A percentile compares a stretch with the other conserved stretches of the same genome.
Evolutionary conservation across 2,888 invertebrate species (phyloP).

Genomic region (Lissonota sp.): DNA sequence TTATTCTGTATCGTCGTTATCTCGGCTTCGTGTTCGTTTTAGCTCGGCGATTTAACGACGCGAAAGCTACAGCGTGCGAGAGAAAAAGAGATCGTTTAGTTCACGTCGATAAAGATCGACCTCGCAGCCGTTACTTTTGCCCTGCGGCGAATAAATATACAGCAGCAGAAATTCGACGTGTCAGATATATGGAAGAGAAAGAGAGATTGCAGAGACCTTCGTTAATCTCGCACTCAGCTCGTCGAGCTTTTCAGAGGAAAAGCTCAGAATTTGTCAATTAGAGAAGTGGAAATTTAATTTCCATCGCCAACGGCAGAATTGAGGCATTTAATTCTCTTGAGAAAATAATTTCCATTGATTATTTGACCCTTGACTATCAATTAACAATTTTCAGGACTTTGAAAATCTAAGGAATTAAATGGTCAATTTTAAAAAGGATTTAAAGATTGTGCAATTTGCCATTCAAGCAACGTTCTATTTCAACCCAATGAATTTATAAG

Average conservation of each 20-base stretch:
- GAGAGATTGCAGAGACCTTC: slow-evolving; percentile 29
- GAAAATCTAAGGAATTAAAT: too few species aligned
- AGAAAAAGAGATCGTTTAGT: slow-evolving; percentile 10
- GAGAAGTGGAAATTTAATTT: too few species aligned
- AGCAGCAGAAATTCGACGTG: neutral
- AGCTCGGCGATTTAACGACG: slow-evolving; percentile 17
- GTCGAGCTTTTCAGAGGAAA: neutral
- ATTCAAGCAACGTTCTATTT: too few species aligned
- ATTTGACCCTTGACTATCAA: too few species aligned
- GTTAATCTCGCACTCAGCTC: slow-evolving; percentile 31
- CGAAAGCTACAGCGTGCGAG: slow-evolving; percentile 23
- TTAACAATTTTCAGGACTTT: too few species aligned
- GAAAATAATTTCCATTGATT: too few species aligned
- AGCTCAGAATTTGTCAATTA: too few species aligned
- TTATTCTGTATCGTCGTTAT: slow-evolving; percentile 22
- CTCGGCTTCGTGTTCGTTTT: slow-evolving; percentile 32
- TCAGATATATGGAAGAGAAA: neutral
- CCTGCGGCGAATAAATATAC: slow-evolving; percentile 3
- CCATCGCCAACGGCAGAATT: too few species aligned
- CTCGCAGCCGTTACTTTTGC: slow-evolving; percentile 44
- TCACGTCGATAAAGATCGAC: slow-evolving; percentile 48
- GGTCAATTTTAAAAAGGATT: too few species aligned
- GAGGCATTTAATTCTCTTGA: too few species aligned
- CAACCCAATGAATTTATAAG: too few species aligned
- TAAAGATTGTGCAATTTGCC: too few species aligned